Evolutionary conservation across 2,797 vertebrate genomes (phyloP).

Genomic region (Emys orbicularis): DNA sequence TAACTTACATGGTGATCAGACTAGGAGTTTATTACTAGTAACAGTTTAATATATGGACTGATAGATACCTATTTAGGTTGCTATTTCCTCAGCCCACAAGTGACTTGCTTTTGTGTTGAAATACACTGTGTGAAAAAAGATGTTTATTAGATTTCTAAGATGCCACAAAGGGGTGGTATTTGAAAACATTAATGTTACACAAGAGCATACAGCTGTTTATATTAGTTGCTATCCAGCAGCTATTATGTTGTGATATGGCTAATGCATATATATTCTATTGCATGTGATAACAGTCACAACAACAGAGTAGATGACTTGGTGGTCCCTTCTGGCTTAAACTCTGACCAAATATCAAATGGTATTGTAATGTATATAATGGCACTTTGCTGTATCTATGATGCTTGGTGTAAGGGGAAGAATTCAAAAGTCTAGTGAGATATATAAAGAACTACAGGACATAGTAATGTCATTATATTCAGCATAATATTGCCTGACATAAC

Average conservation of each 20-base stretch:
- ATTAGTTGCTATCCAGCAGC: background rate
- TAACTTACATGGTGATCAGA: background rate
- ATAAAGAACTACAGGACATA: background rate
- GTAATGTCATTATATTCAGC: background rate
- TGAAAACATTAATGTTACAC: background rate
- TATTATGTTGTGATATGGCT: background rate
- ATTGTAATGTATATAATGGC: background rate
- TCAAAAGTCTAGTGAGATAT: background rate
- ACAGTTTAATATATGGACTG: background rate
- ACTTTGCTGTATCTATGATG: background rate
- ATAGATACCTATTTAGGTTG: background rate
- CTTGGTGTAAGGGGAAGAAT: background rate
- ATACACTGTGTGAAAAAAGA: background rate
- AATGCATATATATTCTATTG: slow-evolving; percentile 25
- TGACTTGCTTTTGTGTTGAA: background rate
- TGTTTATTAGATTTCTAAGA: slow-evolving; percentile 14
- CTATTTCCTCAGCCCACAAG: background rate
- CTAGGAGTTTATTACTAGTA: background rate
- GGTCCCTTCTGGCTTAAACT: background rate
- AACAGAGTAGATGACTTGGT: background rate
- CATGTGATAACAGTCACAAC: background rate
- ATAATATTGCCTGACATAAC: background rate
- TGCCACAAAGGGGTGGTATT: background rate
- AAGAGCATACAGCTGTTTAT: slow-evolving; percentile 19
- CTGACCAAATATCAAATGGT: background rate